These are phyloP conservation scores for Mesorhabditis spiculigera DNA, from an alignment of 2,888 invertebrate species.

Conservation along the genomic window DNA sequence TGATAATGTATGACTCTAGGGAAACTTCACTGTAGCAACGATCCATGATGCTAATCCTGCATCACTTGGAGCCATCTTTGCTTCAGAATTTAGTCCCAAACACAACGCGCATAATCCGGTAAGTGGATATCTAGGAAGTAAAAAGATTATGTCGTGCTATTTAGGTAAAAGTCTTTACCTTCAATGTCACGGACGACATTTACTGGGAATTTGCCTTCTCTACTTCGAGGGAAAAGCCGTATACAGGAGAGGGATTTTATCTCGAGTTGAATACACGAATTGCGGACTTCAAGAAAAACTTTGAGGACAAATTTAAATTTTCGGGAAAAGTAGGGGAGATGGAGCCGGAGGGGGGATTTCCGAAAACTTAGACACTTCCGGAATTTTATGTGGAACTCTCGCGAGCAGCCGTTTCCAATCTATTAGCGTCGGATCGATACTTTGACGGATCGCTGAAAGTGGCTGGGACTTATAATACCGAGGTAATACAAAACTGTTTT, in stretches of 20 bases:
- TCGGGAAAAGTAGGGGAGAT: too few relatives aligned
- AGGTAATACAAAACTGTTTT: neutral
- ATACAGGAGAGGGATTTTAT: neutral
- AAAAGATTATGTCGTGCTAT: neutral
- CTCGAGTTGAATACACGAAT: neutral
- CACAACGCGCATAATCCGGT: too few relatives aligned
- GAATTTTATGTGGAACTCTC: neutral
- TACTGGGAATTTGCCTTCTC: neutral
- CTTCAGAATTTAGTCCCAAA: too few relatives aligned
- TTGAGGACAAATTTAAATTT: neutral
- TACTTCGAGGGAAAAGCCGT: neutral
- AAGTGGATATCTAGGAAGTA: neutral
- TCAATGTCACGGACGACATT: neutral
- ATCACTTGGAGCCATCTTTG: too few relatives aligned
- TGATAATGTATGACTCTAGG: neutral
- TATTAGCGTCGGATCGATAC: neutral
- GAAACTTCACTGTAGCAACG: neutral
- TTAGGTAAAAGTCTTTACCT: neutral
- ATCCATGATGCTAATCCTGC: neutral
- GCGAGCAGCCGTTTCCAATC: neutral
- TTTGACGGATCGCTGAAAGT: neutral
- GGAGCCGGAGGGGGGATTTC: too few relatives aligned
- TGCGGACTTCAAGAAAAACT: neutral
- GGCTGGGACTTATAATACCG: neutral
- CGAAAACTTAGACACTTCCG: neutral